Conservation (phyloP, 2,797 vertebrate genomes). For the Lutjanus argentimaculatus region DNA sequence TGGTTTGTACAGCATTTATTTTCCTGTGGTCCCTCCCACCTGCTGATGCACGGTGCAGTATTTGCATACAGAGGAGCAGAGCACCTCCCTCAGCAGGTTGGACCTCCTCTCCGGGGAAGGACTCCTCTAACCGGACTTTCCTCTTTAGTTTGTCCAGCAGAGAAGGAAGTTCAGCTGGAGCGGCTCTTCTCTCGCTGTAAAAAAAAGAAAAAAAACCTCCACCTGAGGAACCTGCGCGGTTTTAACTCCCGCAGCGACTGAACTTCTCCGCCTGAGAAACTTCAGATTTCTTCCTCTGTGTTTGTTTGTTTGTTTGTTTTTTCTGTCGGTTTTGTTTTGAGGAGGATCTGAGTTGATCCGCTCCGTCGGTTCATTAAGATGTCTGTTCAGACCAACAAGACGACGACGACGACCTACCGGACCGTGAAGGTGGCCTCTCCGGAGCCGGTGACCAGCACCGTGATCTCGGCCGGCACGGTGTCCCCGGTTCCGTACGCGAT, state of each 20-base stretch:
- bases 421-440: conserved; percentile 62
- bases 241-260: not conserved
- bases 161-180: conserved; percentile 41
- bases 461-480: conserved; percentile 31
- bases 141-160: conserved; percentile 11
- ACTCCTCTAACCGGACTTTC: conserved; percentile 57
- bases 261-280: not conserved
- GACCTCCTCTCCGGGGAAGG: not conserved
- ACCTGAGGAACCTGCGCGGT: not conserved
- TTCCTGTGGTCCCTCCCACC: conserved; percentile 28
- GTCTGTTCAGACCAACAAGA: conserved; percentile 57
- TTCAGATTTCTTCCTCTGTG: too few relatives aligned
- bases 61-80: conserved; percentile 40
- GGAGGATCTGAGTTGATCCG: conserved; percentile 2
- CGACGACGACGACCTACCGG: conserved; percentile 50
- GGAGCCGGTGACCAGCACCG: conserved; percentile 54
- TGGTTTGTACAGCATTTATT: not conserved
- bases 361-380: conserved; percentile 19
- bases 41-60: not conserved
- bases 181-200: not conserved
- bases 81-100: conserved; percentile 42
- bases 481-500: conserved; percentile 52
- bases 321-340: not conserved
- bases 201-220: too few relatives aligned
- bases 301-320: not conserved